Evolutionary conservation across 2,113 vertebrate genomes (phyloP), one percentile per base, ranked within the genome.

Genomic region (Chlorodrepanis virens): DNA sequence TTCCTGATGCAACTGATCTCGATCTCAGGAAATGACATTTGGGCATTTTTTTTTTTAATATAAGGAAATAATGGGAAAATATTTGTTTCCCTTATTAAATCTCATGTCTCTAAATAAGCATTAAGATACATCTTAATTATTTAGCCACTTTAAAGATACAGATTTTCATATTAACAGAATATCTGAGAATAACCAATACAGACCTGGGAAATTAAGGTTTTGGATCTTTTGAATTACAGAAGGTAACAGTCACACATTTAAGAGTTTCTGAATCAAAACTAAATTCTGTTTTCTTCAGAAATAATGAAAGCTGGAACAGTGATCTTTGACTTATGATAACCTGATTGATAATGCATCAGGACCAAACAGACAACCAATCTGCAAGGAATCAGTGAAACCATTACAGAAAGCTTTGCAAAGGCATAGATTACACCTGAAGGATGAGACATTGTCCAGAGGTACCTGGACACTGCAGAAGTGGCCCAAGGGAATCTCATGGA

Each of bases 381-480:
- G 28, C 44, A 89, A 74, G 49, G 10, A 69, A 64, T 37, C 31
- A 86, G 10, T 35, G 49, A 78, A 72, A 59, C 18, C 39, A 44
- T 45, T 27, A 74, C 5, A 20, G 29, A 70, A 29, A 5, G 23
- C 27, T 84, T 77, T 53, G 10, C n/a, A 57, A 77, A 64, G 33
- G 25, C 28, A 50, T 0, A 28, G 35, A 40, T 60, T 44, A 68
- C 8, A 39, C 10, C 14, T n/a, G 28, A 78, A 53, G 27, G 33
- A 53, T 0, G 0, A 14, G 33, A 24, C 4, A 5, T 15, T 18
- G 27, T 53, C 39, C 18, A 15, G 28, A 61, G 28, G 33, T 40
- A 45, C 19, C 14, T 39, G 39, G 39, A 69, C 45, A 39, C 23
- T 28, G 39, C 18, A 45, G 37, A 44, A 44, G 5, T 7, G 14